Base-by-base conservation (phyloP, 2,797 vertebrate species). In the Fistularia tabacaria region DNA sequence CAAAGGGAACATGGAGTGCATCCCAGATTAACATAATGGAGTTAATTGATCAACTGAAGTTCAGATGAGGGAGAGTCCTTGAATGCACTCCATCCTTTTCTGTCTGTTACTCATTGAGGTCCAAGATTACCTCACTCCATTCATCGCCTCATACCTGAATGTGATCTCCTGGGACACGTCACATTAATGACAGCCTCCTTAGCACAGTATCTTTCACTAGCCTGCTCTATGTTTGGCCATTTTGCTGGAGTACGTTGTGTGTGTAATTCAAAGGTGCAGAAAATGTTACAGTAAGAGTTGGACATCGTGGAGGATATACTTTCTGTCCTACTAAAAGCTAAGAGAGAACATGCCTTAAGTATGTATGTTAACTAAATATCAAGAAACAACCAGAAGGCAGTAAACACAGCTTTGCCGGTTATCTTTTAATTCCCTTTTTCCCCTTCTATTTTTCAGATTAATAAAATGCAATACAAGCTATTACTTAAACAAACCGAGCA, bases 1-100 rank as follows among this genome's bases (percentile, higher is more conserved):
- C 56, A 76, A 70, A 69, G 74, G 69, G 81, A 83, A 86, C 80
- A 85, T 83, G 81, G 80, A 83, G 74, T 79, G 66, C 79, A 82
- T 83, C 77, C 82, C 71, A 85, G 80, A 84, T 81, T 74, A 83
- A 82, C 79, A 85, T 82, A 85, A 86, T 83, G 73, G 79, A 81
- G 71, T 81, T 82, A 86, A 88, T 84, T 83, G 83, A 84, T 86
- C 58, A 77, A 74, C 62, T 73, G 59, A 77, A 71, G 79, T 82
- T 80, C 78, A 80, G 64, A 68, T n/a, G 14, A 74, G 55, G 74
- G 75, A 76, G 81, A 80, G 65, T 52, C 54, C 58, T 66, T 68
- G 56, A 79, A 75, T 80, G 49, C 46, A 51, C 70, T 71, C 74
- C 39, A 66, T 74, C 46, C 51, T 73, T 68, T 79, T 72, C 52